Conservation (phyloP, 2,888 invertebrate genomes). For the Oscheius sp. region DNA sequence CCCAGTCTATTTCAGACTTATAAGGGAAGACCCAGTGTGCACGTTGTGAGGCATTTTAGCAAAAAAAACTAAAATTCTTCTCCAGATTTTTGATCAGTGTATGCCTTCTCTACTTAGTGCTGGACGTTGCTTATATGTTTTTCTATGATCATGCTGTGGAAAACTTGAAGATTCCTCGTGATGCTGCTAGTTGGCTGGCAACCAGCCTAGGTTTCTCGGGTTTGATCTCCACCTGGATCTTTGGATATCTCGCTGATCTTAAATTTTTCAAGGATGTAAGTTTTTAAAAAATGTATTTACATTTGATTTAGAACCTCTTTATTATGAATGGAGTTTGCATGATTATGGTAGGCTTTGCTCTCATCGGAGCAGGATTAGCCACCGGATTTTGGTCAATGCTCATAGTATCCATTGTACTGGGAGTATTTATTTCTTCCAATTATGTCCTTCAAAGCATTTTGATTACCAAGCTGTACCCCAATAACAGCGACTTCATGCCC, state of each 20-base stretch:
- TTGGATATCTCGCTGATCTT: constrained; percentile 89
- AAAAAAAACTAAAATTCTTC: background rate
- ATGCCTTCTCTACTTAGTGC: constrained; percentile 85
- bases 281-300: background rate
- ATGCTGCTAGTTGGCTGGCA: too few species aligned
- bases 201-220: constrained; percentile 88
- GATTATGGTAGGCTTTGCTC: constrained; percentile 71
- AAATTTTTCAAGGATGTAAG: constrained; percentile 74
- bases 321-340: constrained; percentile 83
- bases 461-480: constrained; percentile 86
- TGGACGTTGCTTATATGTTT: constrained; percentile 87
- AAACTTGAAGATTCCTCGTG: too few species aligned
- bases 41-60: background rate
- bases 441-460: constrained; percentile 45
- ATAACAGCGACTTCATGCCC: constrained; percentile 88
- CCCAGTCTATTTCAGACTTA: background rate
- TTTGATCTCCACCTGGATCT: constrained; percentile 85
- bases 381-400: background rate
- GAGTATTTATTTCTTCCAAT: constrained; percentile 43
- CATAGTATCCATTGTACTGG: constrained; percentile 33
- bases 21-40: background rate
- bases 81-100: constrained; percentile 27
- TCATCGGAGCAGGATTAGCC: constrained; percentile 63
- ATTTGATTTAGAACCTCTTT: constrained; percentile 24
- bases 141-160: constrained; percentile 83